Conservation (phyloP, 2,113 vertebrate species). For the Gasterosteus aculeatus region DNA sequence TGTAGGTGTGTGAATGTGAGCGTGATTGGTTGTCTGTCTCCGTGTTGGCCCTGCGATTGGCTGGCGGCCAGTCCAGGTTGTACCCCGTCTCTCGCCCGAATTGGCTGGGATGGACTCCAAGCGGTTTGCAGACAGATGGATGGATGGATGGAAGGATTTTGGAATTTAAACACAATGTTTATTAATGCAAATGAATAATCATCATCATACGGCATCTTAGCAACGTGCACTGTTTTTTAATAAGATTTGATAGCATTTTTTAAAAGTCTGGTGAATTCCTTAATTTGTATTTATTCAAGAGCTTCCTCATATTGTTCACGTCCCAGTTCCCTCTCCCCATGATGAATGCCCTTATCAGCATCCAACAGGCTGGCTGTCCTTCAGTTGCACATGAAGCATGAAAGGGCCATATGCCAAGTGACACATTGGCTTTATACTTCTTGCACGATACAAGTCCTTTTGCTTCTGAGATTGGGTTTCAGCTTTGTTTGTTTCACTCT, state of each 20-base stretch:
- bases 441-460: background rate
- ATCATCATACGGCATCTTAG: background rate
- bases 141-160: too few relatives aligned
- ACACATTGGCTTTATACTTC: background rate
- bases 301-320: background rate
- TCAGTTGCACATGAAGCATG: background rate
- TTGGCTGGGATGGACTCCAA: too few relatives aligned
- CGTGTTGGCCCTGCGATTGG: too few relatives aligned
- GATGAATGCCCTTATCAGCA: background rate
- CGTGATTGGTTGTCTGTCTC: too few relatives aligned
- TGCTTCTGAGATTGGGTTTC: background rate
- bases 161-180: background rate
- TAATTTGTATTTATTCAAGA: background rate
- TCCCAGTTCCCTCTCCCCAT: background rate
- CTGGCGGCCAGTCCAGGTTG: too few relatives aligned
- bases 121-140: too few relatives aligned
- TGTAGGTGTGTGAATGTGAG: too few relatives aligned
- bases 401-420: background rate
- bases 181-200: background rate
- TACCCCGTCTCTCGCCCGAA: too few relatives aligned
- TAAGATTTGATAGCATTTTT: background rate
- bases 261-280: background rate
- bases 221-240: background rate
- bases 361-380: conserved; percentile 4
- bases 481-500: background rate